Evolutionary conservation across 1,140 invertebrate genomes (phyloP).

Genomic region (Cyclina sinensis): DNA sequence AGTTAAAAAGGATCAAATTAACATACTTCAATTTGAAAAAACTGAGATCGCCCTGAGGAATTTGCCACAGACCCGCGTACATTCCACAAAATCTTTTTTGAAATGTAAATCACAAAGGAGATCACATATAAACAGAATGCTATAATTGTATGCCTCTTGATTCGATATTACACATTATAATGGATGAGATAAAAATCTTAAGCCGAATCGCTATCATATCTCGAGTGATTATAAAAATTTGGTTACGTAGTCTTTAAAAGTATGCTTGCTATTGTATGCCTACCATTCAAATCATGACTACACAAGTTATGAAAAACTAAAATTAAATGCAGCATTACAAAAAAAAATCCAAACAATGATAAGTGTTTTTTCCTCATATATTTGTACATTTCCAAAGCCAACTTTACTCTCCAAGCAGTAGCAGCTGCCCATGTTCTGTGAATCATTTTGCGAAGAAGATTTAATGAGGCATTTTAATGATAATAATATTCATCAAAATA

Average conservation of each 20-base stretch:
- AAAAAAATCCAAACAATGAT: neutral
- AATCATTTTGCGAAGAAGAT: neutral
- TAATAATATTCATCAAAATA: slow-evolving; percentile 23
- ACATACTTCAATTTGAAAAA: slow-evolving; percentile 7
- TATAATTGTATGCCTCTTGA: neutral
- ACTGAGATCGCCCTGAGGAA: slow-evolving; percentile 33
- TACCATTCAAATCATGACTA: slow-evolving; percentile 2
- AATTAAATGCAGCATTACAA: slow-evolving; percentile 11
- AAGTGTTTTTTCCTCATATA: neutral
- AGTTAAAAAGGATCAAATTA: slow-evolving; percentile 48
- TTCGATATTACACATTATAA: slow-evolving; percentile 57
- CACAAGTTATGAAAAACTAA: neutral
- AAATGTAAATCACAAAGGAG: neutral
- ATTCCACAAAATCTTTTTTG: slow-evolving; percentile 8
- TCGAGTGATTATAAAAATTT: slow-evolving; percentile 45
- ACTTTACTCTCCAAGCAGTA: neutral
- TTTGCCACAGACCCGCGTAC: slow-evolving; percentile 29
- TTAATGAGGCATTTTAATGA: slow-evolving; percentile 32
- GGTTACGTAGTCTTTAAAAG: neutral
- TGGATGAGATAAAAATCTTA: slow-evolving; percentile 13
- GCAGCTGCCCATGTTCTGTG: slow-evolving; percentile 9
- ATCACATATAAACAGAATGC: slow-evolving; percentile 33
- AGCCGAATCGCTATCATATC: slow-evolving; percentile 29
- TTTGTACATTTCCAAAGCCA: neutral
- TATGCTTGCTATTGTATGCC: neutral